Evolutionary conservation across 2,888 invertebrate species (phyloP).

Genomic region (Drosophila acutilabella): DNA sequence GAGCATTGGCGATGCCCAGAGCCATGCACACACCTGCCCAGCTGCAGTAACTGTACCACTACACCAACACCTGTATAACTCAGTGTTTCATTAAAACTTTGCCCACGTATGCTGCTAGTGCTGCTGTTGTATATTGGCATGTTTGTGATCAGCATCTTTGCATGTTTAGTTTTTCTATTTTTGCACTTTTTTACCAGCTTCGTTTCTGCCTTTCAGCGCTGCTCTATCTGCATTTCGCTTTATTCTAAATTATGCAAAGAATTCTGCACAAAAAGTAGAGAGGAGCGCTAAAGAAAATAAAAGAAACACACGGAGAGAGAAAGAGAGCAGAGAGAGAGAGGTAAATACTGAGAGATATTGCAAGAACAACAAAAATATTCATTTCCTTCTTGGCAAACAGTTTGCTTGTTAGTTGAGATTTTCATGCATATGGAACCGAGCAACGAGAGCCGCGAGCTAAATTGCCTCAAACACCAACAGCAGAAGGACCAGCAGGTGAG

Average conservation of each 20-base stretch:
- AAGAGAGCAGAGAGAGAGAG: neutral
- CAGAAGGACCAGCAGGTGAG: conserved; percentile 4
- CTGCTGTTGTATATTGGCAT: conserved; percentile 23
- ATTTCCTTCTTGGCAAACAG: conserved; percentile 56
- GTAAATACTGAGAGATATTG: neutral
- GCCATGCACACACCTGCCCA: conserved; percentile 11
- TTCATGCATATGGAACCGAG: conserved; percentile 64
- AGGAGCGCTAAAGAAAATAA: conserved; percentile 12
- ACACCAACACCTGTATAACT: conserved; percentile 10
- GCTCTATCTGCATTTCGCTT: conserved; percentile 61
- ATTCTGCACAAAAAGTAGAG: conserved; percentile 13
- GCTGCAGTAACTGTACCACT: neutral
- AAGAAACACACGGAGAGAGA: neutral
- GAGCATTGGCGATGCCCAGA: conserved; percentile 37
- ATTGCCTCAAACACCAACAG: conserved; percentile 41
- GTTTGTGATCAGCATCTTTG: conserved; percentile 65
- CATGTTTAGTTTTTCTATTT: conserved; percentile 58
- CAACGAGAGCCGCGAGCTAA: conserved; percentile 48
- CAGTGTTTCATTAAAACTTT: conserved; percentile 75
- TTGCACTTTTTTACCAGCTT: conserved; percentile 52
- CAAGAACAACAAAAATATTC: conserved; percentile 28
- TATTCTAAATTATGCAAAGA: conserved; percentile 66
- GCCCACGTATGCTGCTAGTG: conserved; percentile 54
- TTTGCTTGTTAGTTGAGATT: conserved; percentile 69
- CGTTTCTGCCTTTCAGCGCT: conserved; percentile 25